Percentiles rank a stretch among this genome's conserved stretches.
Conservation (phyloP, 1,140 invertebrate genomes). For the Apis dorsata region DNA sequence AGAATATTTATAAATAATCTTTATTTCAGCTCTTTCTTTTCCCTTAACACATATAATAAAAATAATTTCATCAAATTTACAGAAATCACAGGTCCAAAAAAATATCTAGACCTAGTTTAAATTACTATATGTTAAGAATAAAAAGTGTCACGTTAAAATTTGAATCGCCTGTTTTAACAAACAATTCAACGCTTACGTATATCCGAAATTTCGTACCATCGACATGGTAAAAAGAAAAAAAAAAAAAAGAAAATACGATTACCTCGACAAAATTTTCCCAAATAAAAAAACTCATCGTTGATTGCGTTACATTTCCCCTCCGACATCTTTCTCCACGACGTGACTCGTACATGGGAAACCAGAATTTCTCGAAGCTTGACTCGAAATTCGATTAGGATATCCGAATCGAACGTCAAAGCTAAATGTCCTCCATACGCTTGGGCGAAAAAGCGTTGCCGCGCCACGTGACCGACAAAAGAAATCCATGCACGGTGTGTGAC, state of each 20-base stretch:
- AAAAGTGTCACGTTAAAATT: too few species aligned
- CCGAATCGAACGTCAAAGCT: constrained; percentile 9
- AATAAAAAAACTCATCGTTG: background rate
- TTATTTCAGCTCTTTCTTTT: too few species aligned
- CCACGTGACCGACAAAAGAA: background rate
- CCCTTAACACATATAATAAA: too few species aligned
- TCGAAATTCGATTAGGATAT: constrained; percentile 17
- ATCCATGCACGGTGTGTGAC: background rate
- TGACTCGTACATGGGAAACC: background rate
- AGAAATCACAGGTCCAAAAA: too few species aligned
- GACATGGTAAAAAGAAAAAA: background rate
- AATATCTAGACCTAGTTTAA: too few species aligned
- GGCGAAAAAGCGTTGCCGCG: too few species aligned
- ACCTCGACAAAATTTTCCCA: background rate
- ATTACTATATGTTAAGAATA: too few species aligned
- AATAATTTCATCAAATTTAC: too few species aligned
- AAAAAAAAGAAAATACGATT: too few species aligned
- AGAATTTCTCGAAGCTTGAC: background rate
- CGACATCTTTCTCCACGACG: background rate
- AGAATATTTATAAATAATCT: too few species aligned
- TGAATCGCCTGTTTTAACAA: too few species aligned
- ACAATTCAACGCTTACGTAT: background rate
- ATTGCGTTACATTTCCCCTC: background rate
- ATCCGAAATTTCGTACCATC: background rate
- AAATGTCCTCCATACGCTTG: background rate